Percentiles rank a stretch among this genome's conserved stretches.
These are phyloP conservation scores for Hirtodrosophila cameraria DNA, from an alignment of 2,888 invertebrate species.

Conservation along the genomic window DNA sequence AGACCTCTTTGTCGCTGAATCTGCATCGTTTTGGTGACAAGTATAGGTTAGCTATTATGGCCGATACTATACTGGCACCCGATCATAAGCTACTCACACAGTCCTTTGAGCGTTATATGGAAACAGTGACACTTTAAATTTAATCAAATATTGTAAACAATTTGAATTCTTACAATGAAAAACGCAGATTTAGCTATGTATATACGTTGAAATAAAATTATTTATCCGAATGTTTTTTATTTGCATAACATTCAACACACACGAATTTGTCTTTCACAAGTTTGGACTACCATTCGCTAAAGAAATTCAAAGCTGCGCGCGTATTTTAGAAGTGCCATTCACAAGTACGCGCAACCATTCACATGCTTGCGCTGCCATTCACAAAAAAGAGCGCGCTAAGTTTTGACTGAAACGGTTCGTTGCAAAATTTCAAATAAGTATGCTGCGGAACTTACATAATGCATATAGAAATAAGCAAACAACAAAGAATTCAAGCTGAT, in stretches of 20 bases:
- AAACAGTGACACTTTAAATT: slow-evolving; percentile 63
- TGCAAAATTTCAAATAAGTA: too few species aligned
- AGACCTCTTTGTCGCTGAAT: slow-evolving; percentile 83
- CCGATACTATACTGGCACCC: slow-evolving; percentile 83
- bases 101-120: slow-evolving; percentile 82
- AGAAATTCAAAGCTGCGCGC: too few species aligned
- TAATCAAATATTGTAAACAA: neutral
- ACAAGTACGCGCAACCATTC: slow-evolving; percentile 1
- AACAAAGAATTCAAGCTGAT: neutral
- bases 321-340: slow-evolving; percentile 16
- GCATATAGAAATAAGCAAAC: neutral
- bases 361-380: neutral
- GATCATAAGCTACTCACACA: slow-evolving; percentile 81
- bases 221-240: slow-evolving; percentile 5
- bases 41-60: slow-evolving; percentile 82
- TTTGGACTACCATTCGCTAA: too few species aligned
- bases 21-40: slow-evolving; percentile 83
- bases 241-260: neutral
- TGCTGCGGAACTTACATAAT: neutral
- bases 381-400: neutral
- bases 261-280: neutral
- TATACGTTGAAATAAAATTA: slow-evolving; percentile 7
- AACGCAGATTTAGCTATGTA: neutral
- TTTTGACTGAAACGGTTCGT: slow-evolving; percentile 21
- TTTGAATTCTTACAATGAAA: neutral